phyloP scores from a whole-genome alignment of 2,113 vertebrate species.

The Morphnarchus princeps region DNA sequence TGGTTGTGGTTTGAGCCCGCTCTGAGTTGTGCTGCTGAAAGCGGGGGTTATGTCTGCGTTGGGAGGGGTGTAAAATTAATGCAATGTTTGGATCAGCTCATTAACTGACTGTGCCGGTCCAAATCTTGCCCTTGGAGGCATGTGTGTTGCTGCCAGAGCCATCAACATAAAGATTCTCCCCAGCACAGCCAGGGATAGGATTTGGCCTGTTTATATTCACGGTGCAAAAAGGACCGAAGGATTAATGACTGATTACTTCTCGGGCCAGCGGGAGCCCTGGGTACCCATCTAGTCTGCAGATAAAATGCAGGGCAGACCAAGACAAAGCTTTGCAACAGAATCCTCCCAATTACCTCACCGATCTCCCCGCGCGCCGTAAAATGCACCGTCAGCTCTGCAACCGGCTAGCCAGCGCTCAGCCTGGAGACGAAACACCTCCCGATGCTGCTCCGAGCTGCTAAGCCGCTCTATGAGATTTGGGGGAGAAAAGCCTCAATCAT shows the following conservation, averaged over 20 bases:
- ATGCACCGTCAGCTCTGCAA: conserved; percentile 48
- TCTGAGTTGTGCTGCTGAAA: background rate
- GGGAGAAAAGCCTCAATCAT: background rate
- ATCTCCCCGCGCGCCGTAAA: background rate
- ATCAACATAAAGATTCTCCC: conserved; percentile 20
- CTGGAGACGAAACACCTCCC: background rate
- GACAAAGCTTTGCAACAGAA: conserved; percentile 61
- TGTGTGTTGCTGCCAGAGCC: conserved; percentile 2
- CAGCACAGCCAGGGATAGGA: conserved; percentile 27
- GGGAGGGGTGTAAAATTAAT: background rate
- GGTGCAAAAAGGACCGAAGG: conserved; percentile 37
- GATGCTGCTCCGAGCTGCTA: accelerated
- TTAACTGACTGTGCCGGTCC: conserved; percentile 18
- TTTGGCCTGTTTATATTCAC: conserved; percentile 47
- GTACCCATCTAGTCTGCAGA: conserved; percentile 41
- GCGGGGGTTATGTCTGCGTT: background rate
- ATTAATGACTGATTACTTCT: conserved; percentile 55
- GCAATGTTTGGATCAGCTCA: conserved; percentile 28
- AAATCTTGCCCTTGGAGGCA: conserved; percentile 29
- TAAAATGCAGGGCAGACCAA: conserved; percentile 28
- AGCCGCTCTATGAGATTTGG: accelerated
- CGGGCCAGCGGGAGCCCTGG: background rate
- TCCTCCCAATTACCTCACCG: conserved; percentile 52
- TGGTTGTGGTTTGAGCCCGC: background rate
- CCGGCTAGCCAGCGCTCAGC: background rate